Evolutionary conservation across 37 sponge, comb jelly and placozoan genomes (phyloP).

Genomic region (Oopsacas minuta): DNA sequence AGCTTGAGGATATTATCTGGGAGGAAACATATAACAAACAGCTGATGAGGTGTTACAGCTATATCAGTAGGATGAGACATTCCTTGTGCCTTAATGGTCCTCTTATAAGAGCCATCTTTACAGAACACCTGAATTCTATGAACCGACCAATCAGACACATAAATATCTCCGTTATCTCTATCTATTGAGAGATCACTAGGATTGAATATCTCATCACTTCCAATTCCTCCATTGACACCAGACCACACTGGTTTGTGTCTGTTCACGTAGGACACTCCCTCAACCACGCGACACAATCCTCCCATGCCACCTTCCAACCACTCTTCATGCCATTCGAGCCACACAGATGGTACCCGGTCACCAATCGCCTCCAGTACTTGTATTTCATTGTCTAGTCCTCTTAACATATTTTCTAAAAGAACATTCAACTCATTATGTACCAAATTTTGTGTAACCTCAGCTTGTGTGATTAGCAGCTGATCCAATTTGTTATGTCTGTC

Average conservation of each 20-base stretch:
- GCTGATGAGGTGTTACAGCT: neutral
- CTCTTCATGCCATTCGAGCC: neutral
- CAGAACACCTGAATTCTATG: neutral
- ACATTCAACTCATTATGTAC: neutral
- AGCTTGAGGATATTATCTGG: neutral
- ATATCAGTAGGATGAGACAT: neutral
- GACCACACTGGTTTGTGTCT: neutral
- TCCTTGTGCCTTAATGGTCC: neutral
- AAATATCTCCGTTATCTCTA: neutral
- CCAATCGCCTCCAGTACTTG: neutral
- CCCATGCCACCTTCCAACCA: neutral
- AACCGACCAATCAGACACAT: neutral
- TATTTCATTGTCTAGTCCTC: neutral
- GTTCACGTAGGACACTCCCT: neutral
- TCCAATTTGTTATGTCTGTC: neutral
- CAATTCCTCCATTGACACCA: neutral
- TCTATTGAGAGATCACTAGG: neutral
- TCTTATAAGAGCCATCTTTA: neutral
- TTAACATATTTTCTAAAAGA: neutral
- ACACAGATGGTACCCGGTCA: neutral
- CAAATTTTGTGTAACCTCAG: neutral
- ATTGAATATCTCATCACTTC: neutral
- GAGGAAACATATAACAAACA: neutral
- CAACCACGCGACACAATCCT: neutral
- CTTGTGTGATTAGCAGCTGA: neutral